phyloP scores from a whole-genome alignment of 2,113 vertebrate genomes.

The Sterna hirundo region DNA sequence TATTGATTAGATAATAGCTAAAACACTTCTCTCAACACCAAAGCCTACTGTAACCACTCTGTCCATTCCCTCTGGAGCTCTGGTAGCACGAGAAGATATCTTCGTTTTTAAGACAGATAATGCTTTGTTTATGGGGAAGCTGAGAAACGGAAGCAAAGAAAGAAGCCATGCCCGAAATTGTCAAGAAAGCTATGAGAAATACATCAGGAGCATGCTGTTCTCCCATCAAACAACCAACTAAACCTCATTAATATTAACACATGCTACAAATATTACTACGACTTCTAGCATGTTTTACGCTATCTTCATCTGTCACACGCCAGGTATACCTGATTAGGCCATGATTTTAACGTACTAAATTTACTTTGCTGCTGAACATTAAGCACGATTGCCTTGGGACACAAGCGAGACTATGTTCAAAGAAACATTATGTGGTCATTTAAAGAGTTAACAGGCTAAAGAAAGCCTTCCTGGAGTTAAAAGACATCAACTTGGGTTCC shows the following conservation, averaged over 20 bases:
- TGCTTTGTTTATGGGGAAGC: background rate
- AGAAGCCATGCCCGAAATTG: background rate
- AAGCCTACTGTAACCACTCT: background rate
- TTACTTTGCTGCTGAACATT: background rate
- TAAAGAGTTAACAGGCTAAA: background rate
- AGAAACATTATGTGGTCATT: background rate
- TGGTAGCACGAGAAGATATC: background rate
- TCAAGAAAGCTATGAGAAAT: background rate
- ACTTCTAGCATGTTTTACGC: background rate
- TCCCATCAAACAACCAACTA: background rate
- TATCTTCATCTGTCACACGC: background rate
- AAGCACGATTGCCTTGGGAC: background rate
- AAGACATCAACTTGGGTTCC: background rate
- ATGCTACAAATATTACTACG: background rate
- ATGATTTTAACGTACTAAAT: background rate
- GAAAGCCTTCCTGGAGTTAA: background rate
- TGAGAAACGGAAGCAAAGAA: background rate
- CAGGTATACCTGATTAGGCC: background rate
- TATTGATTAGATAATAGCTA: background rate
- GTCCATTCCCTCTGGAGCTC: background rate
- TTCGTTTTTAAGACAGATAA: background rate
- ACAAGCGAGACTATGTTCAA: background rate
- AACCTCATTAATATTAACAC: background rate
- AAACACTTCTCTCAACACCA: background rate
- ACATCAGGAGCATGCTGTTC: background rate